These are phyloP conservation scores for Plutella xylostella DNA, from an alignment of 2,888 invertebrate species.

Conservation along the genomic window DNA sequence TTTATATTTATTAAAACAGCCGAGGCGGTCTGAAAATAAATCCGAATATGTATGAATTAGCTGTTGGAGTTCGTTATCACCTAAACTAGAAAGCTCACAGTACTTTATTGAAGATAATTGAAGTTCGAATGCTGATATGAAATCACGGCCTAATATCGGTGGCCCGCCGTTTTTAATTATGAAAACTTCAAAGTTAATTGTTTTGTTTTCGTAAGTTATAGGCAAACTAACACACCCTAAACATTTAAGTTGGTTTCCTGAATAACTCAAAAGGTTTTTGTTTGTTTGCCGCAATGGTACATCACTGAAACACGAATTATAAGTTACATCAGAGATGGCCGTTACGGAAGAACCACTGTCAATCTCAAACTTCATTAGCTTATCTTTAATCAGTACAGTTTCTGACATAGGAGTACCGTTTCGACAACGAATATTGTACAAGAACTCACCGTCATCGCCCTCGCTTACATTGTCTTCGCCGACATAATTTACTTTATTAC, in stretches of 20 bases:
- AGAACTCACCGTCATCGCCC: conserved; percentile 19
- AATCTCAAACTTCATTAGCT: conserved; percentile 6
- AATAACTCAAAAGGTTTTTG: not conserved
- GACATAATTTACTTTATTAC: conserved; percentile 13
- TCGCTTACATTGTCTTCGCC: conserved; percentile 9
- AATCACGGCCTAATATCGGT: conserved; percentile 9
- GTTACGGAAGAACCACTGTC: conserved; percentile 8
- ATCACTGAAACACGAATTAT: not conserved
- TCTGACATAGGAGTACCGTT: conserved; percentile 17
- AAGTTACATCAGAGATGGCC: not conserved
- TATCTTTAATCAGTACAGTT: conserved; percentile 8
- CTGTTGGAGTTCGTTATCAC: not conserved
- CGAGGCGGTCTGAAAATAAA: not conserved
- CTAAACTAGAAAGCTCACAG: not conserved
- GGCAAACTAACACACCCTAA: not conserved
- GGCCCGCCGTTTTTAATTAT: not conserved
- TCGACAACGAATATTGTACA: conserved; percentile 13
- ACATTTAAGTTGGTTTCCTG: not conserved
- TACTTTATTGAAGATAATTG: not conserved
- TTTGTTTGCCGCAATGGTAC: not conserved
- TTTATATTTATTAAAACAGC: not conserved
- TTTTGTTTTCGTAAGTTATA: not conserved
- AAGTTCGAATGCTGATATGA: conserved; percentile 8
- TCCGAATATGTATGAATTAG: not conserved
- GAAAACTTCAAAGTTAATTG: not conserved